Percentiles rank a stretch among this genome's conserved stretches.
Conservation (phyloP, 2,113 vertebrate species). For the Myanophis thanlyinensis region DNA sequence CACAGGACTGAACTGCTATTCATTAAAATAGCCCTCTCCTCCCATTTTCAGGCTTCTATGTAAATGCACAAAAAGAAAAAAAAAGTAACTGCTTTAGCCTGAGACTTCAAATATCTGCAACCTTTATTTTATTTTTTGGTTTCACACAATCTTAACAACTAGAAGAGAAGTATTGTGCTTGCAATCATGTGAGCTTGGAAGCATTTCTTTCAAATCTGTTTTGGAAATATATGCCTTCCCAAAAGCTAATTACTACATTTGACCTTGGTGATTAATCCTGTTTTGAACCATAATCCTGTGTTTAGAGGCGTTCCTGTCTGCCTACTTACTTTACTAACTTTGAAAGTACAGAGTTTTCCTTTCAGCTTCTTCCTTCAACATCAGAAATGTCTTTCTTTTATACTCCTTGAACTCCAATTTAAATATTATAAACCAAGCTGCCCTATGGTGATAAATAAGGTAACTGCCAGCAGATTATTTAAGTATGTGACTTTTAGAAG, state of each 20-base stretch:
- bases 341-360: neutral
- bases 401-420: conserved; percentile 51
- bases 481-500: conserved; percentile 19
- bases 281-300: neutral
- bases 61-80: neutral
- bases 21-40: neutral
- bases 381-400: conserved; percentile 50
- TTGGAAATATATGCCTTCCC: neutral
- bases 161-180: neutral
- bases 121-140: neutral
- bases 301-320: neutral
- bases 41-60: neutral
- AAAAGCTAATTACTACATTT: neutral
- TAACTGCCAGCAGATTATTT: conserved; percentile 55
- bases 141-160: neutral
- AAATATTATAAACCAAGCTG: conserved; percentile 51
- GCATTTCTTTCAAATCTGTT: neutral
- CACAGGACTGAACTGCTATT: neutral
- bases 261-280: neutral
- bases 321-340: neutral
- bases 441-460: conserved; percentile 52
- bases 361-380: conserved; percentile 61
- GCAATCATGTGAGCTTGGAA: neutral
- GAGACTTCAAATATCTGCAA: neutral
- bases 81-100: neutral